Evolutionary conservation across 2,888 invertebrate genomes (phyloP), one percentile per base, ranked within the genome.

Genomic region (Drosophila yooni): DNA sequence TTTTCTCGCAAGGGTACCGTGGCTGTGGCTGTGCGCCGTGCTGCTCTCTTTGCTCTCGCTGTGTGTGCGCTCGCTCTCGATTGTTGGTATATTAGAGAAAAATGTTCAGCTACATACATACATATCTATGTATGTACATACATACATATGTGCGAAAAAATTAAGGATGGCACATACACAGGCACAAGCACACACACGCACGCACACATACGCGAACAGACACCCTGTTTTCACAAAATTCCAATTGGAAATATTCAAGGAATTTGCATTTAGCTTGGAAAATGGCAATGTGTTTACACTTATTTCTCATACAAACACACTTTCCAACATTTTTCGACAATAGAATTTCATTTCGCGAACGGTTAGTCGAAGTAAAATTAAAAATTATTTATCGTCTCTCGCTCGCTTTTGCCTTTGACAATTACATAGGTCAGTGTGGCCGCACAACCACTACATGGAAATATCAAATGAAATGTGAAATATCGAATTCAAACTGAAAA

Each of bases 71-170:
- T 74, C 80, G 76, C 89, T 75, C 80, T 78, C 89, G 76, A 82
- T 78, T 86, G 87, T 83, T 87, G 89, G 89, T 88, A 88, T 90
- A 90, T 84, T 84, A 84, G 86, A 84, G 82, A 90, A 89, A 89
- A 81, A 83, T 86, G 74, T 81, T 81, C 74, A 79, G 70, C 74
- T 86, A 80, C 76, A 76, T 75, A 68, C 52, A 63, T 74, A 34
- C 13, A 34, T 34, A 34, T 33, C 33, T 36, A 75, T 52, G 57
- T 53, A 53, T 46, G 68, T 57, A 66, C 57, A 74, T 52, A 76
- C 60, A 67, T 76, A 78, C 67, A 78, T 82, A 77, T 88, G 82
- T 85, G 83, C 88, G 88, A 85, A 83, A 85, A 83, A 84, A 88
- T 88, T 86, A 86, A 87, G 88, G 88, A 82, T 82, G 88, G 84